Evolutionary conservation across 2,888 invertebrate genomes (phyloP).

Genomic region (Polymixis lichenea): DNA sequence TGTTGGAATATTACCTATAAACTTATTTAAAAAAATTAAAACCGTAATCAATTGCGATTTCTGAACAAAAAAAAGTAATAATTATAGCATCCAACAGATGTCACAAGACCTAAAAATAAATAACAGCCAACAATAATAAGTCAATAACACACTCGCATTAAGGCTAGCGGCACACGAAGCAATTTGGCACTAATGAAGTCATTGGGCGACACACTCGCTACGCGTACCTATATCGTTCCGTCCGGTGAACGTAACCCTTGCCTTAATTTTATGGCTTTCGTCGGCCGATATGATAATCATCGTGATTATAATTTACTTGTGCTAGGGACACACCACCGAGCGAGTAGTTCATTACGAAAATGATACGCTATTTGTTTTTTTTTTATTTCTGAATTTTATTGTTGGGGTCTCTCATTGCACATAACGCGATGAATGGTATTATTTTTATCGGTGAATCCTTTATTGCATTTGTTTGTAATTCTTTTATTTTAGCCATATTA

Average conservation of each 20-base stretch:
- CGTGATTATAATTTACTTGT: conserved; percentile 74
- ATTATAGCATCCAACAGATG: neutral
- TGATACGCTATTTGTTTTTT: conserved; percentile 45
- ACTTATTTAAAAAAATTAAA: neutral
- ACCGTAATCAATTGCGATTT: neutral
- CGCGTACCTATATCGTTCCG: conserved; percentile 72
- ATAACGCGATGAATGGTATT: neutral
- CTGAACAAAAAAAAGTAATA: neutral
- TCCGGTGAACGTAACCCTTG: conserved; percentile 77
- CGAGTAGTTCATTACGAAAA: conserved; percentile 61
- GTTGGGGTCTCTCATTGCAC: conserved; percentile 29
- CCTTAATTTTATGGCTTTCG: conserved; percentile 76
- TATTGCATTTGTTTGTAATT: neutral
- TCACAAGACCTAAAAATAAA: conserved; percentile 5
- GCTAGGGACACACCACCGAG: conserved; percentile 52
- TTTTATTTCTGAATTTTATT: conserved; percentile 11
- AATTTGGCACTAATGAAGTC: conserved; percentile 79
- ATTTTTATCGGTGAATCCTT: conserved; percentile 7
- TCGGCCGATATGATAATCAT: conserved; percentile 77
- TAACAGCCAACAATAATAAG: conserved; percentile 20
- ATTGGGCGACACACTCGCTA: conserved; percentile 71
- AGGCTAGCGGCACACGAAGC: conserved; percentile 55
- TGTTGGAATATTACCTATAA: too few relatives aligned
- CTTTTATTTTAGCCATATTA: neutral
- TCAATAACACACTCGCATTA: conserved; percentile 62